Evolutionary conservation across 2,797 vertebrate genomes (phyloP).

Genomic region (Alcedo atthis): DNA sequence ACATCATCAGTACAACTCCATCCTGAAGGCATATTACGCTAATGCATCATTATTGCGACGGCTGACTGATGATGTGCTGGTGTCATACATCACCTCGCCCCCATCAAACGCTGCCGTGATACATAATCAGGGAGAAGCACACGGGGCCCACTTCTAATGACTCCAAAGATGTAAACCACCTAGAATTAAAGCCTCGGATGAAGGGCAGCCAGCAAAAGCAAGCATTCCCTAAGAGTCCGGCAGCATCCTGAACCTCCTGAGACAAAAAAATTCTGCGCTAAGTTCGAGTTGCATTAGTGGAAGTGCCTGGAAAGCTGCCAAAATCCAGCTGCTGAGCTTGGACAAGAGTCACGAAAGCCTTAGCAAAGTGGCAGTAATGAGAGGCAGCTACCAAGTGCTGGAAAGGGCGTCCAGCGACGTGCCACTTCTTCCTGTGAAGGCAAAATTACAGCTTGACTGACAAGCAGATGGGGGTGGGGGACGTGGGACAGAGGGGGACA

Average conservation of each 20-base stretch:
- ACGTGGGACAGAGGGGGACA: background rate
- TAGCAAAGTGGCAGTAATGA: conserved; percentile 20
- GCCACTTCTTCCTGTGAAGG: background rate
- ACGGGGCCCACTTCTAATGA: background rate
- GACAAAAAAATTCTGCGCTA: background rate
- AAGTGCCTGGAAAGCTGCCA: conserved; percentile 61
- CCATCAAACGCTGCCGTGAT: conserved; percentile 59
- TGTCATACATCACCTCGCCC: conserved; percentile 64
- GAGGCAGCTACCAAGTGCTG: background rate
- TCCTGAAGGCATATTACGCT: conserved; percentile 71
- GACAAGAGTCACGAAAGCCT: background rate
- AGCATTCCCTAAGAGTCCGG: background rate
- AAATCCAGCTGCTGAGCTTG: conserved; percentile 47
- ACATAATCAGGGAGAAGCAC: conserved; percentile 54
- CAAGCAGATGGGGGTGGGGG: background rate
- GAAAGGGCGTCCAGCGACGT: background rate
- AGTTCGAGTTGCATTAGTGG: conserved; percentile 38
- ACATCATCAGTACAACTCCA: conserved; percentile 67
- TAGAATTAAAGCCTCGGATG: conserved; percentile 39
- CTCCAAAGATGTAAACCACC: conserved; percentile 11
- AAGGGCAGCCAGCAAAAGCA: background rate
- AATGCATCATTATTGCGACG: conserved; percentile 72
- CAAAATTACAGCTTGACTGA: background rate
- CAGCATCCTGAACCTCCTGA: conserved; percentile 39
- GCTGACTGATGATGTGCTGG: conserved; percentile 59